Evolutionary conservation across 2,797 vertebrate genomes (phyloP).

Genomic region (Sparidentex hasta): DNA sequence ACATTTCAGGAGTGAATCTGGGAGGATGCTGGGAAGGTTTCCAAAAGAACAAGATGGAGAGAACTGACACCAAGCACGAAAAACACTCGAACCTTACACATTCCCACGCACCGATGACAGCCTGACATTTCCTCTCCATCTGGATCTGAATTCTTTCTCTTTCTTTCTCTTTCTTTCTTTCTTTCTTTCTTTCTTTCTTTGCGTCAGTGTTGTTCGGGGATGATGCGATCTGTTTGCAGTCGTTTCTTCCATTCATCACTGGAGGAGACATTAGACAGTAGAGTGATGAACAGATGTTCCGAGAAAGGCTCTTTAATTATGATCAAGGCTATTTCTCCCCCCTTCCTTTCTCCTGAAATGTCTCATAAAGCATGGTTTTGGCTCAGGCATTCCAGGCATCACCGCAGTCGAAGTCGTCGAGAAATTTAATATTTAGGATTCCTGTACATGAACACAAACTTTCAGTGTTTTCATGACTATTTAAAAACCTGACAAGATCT

Average conservation of each 20-base stretch:
- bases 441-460: no score
- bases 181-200: not conserved
- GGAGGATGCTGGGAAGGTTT: conserved; percentile 40
- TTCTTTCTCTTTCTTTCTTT: not conserved
- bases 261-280: conserved; percentile 2
- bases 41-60: conserved; percentile 55
- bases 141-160: conserved; percentile 29
- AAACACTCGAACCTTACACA: conserved; percentile 39
- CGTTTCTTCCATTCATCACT: conserved; percentile 1
- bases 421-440: no score
- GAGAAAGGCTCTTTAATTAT: not conserved
- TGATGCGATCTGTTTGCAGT: not conserved
- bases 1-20: conserved; percentile 21
- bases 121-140: conserved; percentile 50
- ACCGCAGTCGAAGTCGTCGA: no score
- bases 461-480: no score
- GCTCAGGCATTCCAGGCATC: no score
- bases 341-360: not conserved
- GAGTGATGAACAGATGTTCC: conserved; percentile 26
- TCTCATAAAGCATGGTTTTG: no score
- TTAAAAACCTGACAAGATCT: no score
- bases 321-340: not conserved
- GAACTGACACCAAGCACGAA: conserved; percentile 41
- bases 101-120: conserved; percentile 41
- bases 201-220: not conserved